Evolutionary conservation across 2,797 vertebrate genomes (phyloP), one percentile per base, ranked within the genome.

Genomic region (Mallotus villosus): DNA sequence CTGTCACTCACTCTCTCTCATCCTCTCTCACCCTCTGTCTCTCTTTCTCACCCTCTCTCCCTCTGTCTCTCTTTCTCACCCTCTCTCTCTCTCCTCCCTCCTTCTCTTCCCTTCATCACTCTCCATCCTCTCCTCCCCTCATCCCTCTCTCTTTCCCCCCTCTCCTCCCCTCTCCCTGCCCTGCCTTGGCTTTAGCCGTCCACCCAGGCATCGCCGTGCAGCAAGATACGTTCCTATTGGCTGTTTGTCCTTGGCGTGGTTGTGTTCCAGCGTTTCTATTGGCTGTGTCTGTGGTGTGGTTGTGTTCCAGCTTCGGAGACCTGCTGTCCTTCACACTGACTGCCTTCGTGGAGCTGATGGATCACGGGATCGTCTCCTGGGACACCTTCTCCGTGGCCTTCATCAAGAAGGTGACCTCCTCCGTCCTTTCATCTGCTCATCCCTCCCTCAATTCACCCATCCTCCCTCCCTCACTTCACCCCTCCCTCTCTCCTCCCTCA

Each of bases 351-450:
- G 98, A 99, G 89, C 93, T 99, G 88, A 99, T 99, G 97, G 98
- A 99, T 92, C 97, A 99, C n/a, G 95, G 97, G 85, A 98, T 99
- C 71, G 95, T 99, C 88, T 99, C 97, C 60, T 99, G 98, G 98
- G 97, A 99, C 85, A 98, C 96, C 1, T 99, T 99, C 91, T 98
- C 97, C 1, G 96, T 98, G 91, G 95, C 97, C 37, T 99, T 99
- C 89, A 98, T 99, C 90, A 99, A 99, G 92, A 99, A 99, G 95
- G 97, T 99, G 89, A 82, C 19, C 32, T 11, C 70, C 71, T 49
- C 3, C 24, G 0, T 34, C 8, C 32, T 6, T 8, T 6, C 32
- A 34, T 3, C 32, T 34, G 5, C 1, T 8, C 8, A 34, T 29
- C 27, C 27, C 49, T 14, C 49, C 12, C 49, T 51, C 12, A 51